A percentile compares a stretch with the other conserved stretches of the same genome.
Evolutionary conservation across 2,797 vertebrate species (phyloP).

Genomic region (Coregonus suidteri): DNA sequence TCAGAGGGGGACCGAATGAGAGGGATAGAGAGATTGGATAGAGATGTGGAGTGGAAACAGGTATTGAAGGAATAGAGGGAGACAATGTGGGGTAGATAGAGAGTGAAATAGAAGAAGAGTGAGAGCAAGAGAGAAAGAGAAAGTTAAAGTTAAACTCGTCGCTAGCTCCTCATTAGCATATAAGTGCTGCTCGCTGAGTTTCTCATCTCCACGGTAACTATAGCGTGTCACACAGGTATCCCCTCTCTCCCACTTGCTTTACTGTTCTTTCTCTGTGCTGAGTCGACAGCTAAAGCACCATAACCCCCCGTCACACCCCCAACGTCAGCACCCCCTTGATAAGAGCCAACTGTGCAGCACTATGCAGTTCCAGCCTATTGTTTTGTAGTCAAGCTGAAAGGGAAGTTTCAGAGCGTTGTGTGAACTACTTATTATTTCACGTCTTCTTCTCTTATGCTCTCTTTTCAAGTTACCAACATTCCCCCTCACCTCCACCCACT

Average conservation of each 20-base stretch:
- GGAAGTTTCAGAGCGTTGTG: not conserved
- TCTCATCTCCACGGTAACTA: constrained; percentile 1
- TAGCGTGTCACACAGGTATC: not conserved
- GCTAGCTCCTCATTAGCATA: not conserved
- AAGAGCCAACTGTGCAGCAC: too few relatives aligned
- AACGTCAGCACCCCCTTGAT: too few relatives aligned
- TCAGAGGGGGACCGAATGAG: not conserved
- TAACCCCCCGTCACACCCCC: too few relatives aligned
- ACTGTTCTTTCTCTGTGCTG: not conserved
- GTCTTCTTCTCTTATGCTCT: not conserved
- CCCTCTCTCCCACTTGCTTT: not conserved
- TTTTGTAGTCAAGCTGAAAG: not conserved
- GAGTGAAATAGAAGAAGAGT: not conserved
- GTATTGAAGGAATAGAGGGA: not conserved
- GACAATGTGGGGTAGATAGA: not conserved
- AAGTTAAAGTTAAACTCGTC: constrained; percentile 1
- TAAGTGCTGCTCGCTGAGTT: not conserved
- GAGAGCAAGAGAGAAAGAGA: not conserved
- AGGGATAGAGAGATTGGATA: not conserved
- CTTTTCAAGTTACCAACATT: not conserved
- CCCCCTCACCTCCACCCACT: not conserved
- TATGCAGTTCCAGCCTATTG: not conserved
- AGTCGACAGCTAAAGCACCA: not conserved
- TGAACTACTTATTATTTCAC: not conserved
- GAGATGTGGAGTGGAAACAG: not conserved